Conservation (phyloP, 2,797 vertebrate genomes). For the Anableps anableps region DNA sequence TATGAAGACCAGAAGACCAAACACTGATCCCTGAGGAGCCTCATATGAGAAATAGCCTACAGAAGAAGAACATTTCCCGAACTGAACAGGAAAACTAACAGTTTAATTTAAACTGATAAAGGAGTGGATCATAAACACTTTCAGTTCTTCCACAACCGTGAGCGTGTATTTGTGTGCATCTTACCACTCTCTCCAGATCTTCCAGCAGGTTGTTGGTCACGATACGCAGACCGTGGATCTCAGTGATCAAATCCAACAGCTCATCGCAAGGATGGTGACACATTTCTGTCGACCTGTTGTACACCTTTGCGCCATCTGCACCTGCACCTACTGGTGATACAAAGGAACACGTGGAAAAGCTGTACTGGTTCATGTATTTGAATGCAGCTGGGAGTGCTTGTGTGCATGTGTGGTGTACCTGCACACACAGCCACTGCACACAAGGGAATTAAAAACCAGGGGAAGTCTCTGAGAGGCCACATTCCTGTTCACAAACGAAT, state of each 20-base stretch:
- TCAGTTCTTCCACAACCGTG: neutral
- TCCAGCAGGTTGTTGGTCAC: slow-evolving; percentile 89
- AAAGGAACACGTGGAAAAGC: neutral
- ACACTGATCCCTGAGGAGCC: neutral
- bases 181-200: slow-evolving; percentile 91
- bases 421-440: slow-evolving; percentile 55
- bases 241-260: slow-evolving; percentile 83
- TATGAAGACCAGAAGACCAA: neutral
- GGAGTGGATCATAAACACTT: no score
- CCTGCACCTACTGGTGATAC: slow-evolving; percentile 30
- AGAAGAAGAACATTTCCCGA: neutral
- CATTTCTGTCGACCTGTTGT: slow-evolving; percentile 75
- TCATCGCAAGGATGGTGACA: slow-evolving; percentile 93
- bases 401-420: slow-evolving; percentile 56
- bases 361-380: slow-evolving; percentile 12
- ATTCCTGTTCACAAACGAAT: slow-evolving; percentile 72
- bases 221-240: slow-evolving; percentile 86
- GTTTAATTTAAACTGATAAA: neutral
- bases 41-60: neutral
- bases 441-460: slow-evolving; percentile 62
- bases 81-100: neutral
- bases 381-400: slow-evolving; percentile 2
- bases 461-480: slow-evolving; percentile 59
- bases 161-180: slow-evolving; percentile 51
- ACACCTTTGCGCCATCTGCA: slow-evolving; percentile 48